Evolutionary conservation across 2,113 vertebrate species (phyloP), one percentile per base, ranked within the genome.

Genomic region (Oncorhynchus gorbuscha): DNA sequence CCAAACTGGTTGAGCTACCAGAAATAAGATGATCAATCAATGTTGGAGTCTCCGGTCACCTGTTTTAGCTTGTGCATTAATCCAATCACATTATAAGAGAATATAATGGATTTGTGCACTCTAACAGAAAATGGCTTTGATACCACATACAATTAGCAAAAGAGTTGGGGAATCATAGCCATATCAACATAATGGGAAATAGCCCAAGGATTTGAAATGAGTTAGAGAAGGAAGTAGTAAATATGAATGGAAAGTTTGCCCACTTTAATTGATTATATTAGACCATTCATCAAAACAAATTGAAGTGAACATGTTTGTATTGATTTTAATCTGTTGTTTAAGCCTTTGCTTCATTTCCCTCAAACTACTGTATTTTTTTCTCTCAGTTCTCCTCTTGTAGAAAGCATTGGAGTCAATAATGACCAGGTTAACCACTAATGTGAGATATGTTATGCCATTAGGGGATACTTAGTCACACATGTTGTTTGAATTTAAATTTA

Each of bases 91-190:
- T 95, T 96, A 95, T 96, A 94, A 87, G 90, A 93, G 93, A 84
- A 93, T 93, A 90, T 97, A 99, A 99, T 99, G 97, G 96, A 97
- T 97, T 98, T 98, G 97, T 97, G 97, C 97, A 97, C 95, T 97
- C 95, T 99, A 96, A 98, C 95, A 99, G 96, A 99, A 99, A 99
- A 98, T 97, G 95, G 95, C 95, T 98, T 97, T 96, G 95, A 94
- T 94, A 94, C 94, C 94, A 95, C 92, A 94, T 92, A 96, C 96
- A 97, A 98, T 98, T 97, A 98, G 91, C 93, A 93, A 93, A 83
- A 94, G 93, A 92, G 93, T 93, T 95, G 92, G 51, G 94, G 92
- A 91, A 93, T 92, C 94, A 90, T 91, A 91, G 90, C 93, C 90
- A 90, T 91, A 87, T 91, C 92, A 90, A 87, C 87, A 90, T 94